Conservation (phyloP, 2,797 vertebrate species). For the Buceros bicornis region DNA sequence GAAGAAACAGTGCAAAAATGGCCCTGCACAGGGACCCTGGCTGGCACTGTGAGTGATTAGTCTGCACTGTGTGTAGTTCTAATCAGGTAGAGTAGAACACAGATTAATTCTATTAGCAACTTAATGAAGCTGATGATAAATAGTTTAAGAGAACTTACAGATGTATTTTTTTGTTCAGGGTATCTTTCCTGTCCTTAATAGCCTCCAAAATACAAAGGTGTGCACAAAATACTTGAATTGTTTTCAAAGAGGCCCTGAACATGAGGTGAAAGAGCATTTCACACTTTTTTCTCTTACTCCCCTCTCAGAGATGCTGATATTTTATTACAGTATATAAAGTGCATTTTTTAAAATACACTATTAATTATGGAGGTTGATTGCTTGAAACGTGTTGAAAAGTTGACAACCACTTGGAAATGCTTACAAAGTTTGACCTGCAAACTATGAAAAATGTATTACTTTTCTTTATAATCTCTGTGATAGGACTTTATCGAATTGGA, state of each 20-base stretch:
- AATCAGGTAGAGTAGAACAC: background rate
- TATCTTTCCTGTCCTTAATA: background rate
- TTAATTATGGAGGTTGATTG: background rate
- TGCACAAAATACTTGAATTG: background rate
- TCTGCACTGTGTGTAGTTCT: background rate
- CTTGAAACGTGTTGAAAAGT: background rate
- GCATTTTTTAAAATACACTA: background rate
- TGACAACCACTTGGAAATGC: background rate
- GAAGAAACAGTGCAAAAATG: background rate
- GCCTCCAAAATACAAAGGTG: background rate
- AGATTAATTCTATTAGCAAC: rapidly evolving
- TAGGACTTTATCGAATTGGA: slow-evolving; percentile 92
- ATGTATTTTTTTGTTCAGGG: background rate
- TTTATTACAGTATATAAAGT: background rate
- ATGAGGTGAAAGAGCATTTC: background rate
- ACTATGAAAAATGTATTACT: background rate
- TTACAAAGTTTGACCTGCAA: background rate
- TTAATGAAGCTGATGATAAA: background rate
- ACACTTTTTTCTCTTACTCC: background rate
- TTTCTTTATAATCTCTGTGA: slow-evolving; percentile 14
- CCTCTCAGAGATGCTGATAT: background rate
- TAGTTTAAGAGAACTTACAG: background rate
- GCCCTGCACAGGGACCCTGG: background rate
- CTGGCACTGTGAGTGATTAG: background rate
- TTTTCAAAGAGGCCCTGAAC: background rate